Percentiles rank a stretch among this genome's conserved stretches.
These are phyloP conservation scores for Lepidothrix coronata DNA, from an alignment of 2,113 vertebrate genomes.

Conservation along the genomic window DNA sequence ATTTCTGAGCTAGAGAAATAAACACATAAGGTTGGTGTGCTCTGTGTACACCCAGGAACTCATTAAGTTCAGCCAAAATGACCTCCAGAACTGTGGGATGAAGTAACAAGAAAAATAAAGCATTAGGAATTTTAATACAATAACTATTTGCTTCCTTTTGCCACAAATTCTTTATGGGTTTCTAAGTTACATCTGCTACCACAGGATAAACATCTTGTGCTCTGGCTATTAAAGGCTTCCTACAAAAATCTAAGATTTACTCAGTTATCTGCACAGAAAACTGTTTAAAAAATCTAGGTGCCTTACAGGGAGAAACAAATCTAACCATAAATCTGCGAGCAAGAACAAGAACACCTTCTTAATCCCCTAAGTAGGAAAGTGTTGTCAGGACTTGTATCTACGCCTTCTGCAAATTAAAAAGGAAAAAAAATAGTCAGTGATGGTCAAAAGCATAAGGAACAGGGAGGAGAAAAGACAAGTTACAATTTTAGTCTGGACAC, in stretches of 20 bases:
- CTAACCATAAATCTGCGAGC: neutral
- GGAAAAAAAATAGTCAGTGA: neutral
- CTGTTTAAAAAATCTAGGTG: neutral
- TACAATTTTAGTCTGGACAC: neutral
- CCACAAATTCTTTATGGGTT: neutral
- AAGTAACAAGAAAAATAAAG: conserved; percentile 14
- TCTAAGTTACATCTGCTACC: neutral
- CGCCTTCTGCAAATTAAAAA: neutral
- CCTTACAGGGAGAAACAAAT: neutral
- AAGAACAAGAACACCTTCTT: neutral
- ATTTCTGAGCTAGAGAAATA: neutral
- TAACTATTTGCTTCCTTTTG: neutral
- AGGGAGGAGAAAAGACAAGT: neutral
- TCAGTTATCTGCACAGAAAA: neutral
- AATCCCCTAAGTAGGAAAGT: neutral
- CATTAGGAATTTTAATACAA: neutral
- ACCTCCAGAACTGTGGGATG: neutral
- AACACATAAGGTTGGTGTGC: neutral
- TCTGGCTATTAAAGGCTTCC: neutral
- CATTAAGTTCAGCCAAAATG: neutral
- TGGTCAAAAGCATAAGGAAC: neutral
- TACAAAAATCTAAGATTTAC: neutral
- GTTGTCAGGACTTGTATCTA: neutral
- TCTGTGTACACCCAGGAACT: neutral
- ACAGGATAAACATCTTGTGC: neutral